Conservation (phyloP, 2,888 invertebrate genomes). For the Rhaphigaster nebulosa region DNA sequence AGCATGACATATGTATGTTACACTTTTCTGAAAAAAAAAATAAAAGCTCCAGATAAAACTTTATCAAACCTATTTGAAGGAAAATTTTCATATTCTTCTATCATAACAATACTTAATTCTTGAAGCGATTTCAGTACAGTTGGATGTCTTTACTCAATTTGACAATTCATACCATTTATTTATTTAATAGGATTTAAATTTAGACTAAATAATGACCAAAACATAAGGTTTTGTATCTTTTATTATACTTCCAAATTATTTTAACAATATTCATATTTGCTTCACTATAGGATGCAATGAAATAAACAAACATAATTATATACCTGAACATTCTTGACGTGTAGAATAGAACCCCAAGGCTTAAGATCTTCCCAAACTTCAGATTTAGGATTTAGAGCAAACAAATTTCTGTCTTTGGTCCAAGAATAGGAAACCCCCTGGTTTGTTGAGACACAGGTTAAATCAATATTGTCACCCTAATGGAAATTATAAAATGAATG, state of each 20-base stretch:
- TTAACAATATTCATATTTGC: too few species aligned
- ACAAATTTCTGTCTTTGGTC: slow-evolving; percentile 83
- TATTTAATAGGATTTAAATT: too few species aligned
- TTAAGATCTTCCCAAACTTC: slow-evolving; percentile 86
- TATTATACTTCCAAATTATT: too few species aligned
- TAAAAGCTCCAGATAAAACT: background rate
- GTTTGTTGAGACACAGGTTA: slow-evolving; percentile 80
- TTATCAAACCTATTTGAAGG: too few species aligned
- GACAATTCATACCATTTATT: too few species aligned
- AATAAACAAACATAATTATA: background rate
- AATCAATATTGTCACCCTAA: slow-evolving; percentile 79
- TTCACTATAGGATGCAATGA: background rate
- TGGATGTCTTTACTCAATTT: too few species aligned
- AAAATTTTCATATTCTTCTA: too few species aligned
- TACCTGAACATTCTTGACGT: slow-evolving; percentile 83
- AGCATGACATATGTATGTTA: slow-evolving; percentile 81
- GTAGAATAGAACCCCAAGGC: slow-evolving; percentile 85
- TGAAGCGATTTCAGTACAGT: too few species aligned
- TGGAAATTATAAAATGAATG: slow-evolving; percentile 62
- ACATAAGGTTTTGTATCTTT: too few species aligned
- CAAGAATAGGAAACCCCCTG: slow-evolving; percentile 82
- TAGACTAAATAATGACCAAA: too few species aligned
- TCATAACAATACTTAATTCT: too few species aligned
- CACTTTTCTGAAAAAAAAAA: slow-evolving; percentile 76
- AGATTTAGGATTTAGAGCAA: slow-evolving; percentile 78